phyloP scores from a whole-genome alignment of 2,888 invertebrate species.

The Melieria crassipennis region DNA sequence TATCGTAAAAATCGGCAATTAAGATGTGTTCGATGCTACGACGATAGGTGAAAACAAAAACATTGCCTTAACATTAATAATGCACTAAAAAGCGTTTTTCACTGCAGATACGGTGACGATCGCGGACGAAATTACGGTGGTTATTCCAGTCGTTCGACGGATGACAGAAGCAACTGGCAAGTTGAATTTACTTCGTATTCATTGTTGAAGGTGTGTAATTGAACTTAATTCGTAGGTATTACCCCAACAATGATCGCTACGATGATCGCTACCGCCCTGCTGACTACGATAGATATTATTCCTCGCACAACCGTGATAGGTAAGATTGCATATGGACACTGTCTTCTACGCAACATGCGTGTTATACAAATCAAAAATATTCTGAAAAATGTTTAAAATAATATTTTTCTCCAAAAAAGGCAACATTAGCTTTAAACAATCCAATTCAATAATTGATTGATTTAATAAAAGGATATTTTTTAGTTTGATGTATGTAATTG shows the following conservation, averaged over 20 bases:
- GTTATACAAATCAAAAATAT: no score
- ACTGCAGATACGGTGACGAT: constrained; percentile 45
- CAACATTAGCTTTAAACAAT: no score
- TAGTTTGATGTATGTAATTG: no score
- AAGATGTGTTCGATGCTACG: constrained; percentile 63
- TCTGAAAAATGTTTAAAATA: no score
- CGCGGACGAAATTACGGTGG: constrained; percentile 46
- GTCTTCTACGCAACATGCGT: no score
- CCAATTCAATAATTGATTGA: no score
- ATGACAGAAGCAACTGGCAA: constrained; percentile 57
- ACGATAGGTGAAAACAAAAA: constrained; percentile 53
- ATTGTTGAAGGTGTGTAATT: neutral
- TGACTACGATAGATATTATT: constrained; percentile 41
- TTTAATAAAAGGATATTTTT: no score
- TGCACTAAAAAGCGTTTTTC: neutral
- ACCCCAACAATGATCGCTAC: constrained; percentile 56
- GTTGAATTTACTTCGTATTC: neutral
- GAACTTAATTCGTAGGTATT: constrained; percentile 38
- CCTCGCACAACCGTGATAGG: constrained; percentile 23
- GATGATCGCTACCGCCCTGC: constrained; percentile 53
- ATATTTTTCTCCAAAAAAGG: no score
- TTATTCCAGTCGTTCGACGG: constrained; percentile 53
- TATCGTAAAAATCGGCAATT: constrained; percentile 59
- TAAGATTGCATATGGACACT: neutral
- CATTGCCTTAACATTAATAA: neutral